Evolutionary conservation across 2,113 vertebrate species (phyloP).

Genomic region (Colius striatus): DNA sequence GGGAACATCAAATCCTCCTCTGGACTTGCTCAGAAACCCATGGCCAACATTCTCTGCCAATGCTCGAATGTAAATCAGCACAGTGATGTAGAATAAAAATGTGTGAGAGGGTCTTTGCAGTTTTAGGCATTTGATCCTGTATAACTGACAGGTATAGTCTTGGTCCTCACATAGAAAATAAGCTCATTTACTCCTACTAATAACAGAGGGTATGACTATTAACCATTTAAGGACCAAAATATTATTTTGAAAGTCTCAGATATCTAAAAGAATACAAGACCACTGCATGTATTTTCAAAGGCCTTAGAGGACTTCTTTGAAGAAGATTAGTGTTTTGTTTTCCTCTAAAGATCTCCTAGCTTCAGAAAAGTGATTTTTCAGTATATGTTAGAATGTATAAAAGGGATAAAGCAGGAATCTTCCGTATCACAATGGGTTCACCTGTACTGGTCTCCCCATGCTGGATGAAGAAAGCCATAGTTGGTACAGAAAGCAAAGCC

Average conservation of each 20-base stretch:
- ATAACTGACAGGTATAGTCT: not conserved
- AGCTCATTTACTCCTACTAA: not conserved
- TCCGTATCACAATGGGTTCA: not conserved
- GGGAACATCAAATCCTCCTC: not conserved
- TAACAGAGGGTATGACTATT: not conserved
- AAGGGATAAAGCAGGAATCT: not conserved
- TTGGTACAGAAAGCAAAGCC: not conserved
- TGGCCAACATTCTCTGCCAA: not conserved
- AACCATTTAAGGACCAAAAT: not conserved
- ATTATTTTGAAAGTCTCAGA: not conserved
- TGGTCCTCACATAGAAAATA: not conserved
- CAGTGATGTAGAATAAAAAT: not conserved
- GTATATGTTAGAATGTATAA: not conserved
- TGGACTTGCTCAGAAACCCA: not conserved
- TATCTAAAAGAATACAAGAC: not conserved
- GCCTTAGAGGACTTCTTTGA: not conserved
- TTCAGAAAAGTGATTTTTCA: not conserved
- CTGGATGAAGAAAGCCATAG: not conserved
- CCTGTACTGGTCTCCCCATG: not conserved
- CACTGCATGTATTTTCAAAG: not conserved
- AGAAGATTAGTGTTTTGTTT: not conserved
- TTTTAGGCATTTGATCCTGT: not conserved
- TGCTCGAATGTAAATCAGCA: not conserved
- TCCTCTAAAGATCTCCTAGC: not conserved
- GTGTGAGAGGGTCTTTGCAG: not conserved